phyloP scores from a whole-genome alignment of 1,140 invertebrate species.

The Calliphora vicina region DNA sequence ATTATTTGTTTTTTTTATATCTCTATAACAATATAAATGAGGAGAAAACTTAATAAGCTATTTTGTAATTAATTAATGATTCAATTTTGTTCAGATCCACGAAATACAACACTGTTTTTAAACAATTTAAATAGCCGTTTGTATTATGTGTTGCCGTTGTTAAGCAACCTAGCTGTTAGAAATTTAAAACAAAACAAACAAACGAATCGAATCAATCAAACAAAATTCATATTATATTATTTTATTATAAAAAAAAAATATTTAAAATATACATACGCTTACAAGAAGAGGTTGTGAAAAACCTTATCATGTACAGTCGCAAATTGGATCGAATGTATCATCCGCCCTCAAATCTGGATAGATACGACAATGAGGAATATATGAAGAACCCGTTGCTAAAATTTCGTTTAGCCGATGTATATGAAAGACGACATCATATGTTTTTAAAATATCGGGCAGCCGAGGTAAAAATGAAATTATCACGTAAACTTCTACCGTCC shows the following conservation, averaged over 20 bases:
- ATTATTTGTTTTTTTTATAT: no score
- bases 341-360: conserved; percentile 53
- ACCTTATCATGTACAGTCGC: conserved; percentile 26
- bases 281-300: background rate
- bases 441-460: conserved; percentile 57
- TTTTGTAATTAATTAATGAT: no score
- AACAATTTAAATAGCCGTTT: background rate
- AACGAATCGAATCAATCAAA: no score
- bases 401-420: conserved; percentile 54
- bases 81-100: no score
- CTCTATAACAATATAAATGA: no score
- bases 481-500: conserved; percentile 43
- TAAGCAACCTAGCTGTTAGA: background rate
- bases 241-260: no score
- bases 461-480: conserved; percentile 54
- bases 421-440: conserved; percentile 53
- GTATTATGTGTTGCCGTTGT: no score
- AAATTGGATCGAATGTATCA: conserved; percentile 55
- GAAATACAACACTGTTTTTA: background rate
- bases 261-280: background rate
- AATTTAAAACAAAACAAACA: background rate
- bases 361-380: conserved; percentile 61
- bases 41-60: no score
- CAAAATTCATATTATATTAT: no score
- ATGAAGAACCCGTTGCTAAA: conserved; percentile 59